phyloP scores from a whole-genome alignment of 2,113 vertebrate species.

The Cyanistes caeruleus region DNA sequence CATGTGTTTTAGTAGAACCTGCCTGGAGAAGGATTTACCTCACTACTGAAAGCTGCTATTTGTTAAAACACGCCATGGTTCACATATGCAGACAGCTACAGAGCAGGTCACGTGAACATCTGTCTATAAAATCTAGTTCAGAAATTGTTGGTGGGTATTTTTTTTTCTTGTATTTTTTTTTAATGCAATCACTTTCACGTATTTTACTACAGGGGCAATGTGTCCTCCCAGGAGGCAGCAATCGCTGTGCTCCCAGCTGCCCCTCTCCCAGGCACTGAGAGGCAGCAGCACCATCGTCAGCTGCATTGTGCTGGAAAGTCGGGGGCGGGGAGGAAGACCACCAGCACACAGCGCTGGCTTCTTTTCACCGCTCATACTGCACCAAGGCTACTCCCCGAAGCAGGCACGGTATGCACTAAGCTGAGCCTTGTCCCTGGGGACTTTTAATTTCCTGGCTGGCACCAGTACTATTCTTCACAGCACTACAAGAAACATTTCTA shows the following conservation, averaged over 20 bases:
- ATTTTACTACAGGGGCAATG: fast-evolving
- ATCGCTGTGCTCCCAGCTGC: not conserved
- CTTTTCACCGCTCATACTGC: fast-evolving
- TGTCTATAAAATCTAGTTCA: not conserved
- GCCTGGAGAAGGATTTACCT: not conserved
- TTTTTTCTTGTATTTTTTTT: not conserved
- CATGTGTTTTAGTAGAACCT: not conserved
- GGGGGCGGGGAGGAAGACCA: not conserved
- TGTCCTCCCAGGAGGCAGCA: not conserved
- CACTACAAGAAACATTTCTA: not conserved
- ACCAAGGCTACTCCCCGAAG: not conserved
- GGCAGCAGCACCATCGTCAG: not conserved
- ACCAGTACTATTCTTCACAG: not conserved
- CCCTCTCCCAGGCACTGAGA: not conserved
- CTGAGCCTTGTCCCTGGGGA: not conserved
- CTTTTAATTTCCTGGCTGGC: not conserved
- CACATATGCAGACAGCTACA: not conserved
- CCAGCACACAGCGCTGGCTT: not conserved
- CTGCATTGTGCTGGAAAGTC: not conserved
- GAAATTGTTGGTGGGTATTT: not conserved
- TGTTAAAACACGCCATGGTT: constrained; percentile 16
- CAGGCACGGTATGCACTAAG: not conserved
- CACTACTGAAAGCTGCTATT: not conserved
- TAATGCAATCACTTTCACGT: not conserved
- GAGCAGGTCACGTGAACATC: not conserved